These are phyloP conservation scores for Cygnus olor DNA, from an alignment of 2,797 vertebrate genomes.

Conservation along the genomic window DNA sequence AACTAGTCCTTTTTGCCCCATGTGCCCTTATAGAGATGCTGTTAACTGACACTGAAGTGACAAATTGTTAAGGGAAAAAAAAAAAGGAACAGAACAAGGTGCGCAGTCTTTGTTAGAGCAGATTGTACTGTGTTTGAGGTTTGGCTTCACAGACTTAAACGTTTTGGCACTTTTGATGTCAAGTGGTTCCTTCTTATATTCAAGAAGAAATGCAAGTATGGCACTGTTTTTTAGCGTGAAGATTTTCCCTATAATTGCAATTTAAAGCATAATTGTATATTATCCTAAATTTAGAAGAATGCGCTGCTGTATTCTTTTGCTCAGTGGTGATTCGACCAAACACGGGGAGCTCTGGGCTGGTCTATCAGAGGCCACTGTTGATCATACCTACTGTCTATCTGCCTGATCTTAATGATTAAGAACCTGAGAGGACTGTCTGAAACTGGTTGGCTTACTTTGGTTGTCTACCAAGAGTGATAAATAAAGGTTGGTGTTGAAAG, in stretches of 20 bases:
- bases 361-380: slow-evolving; percentile 40
- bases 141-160: background rate
- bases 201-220: background rate
- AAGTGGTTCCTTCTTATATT: background rate
- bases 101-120: background rate
- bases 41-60: background rate
- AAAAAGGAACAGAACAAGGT: background rate
- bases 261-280: background rate
- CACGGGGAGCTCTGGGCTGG: background rate
- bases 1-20: background rate
- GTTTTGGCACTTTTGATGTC: background rate
- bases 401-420: slow-evolving; percentile 51
- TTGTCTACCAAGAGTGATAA: slow-evolving; percentile 11
- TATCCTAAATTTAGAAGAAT: background rate
- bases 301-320: background rate
- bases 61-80: background rate
- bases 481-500: background rate
- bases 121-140: background rate
- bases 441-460: slow-evolving; percentile 31
- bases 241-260: background rate
- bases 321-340: background rate
- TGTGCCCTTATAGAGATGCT: background rate
- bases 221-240: background rate
- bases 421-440: slow-evolving; percentile 46
- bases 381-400: background rate